phyloP scores from a whole-genome alignment of 35 echinoderm and acorn worm species.

The Apostichopus parvimensis region DNA sequence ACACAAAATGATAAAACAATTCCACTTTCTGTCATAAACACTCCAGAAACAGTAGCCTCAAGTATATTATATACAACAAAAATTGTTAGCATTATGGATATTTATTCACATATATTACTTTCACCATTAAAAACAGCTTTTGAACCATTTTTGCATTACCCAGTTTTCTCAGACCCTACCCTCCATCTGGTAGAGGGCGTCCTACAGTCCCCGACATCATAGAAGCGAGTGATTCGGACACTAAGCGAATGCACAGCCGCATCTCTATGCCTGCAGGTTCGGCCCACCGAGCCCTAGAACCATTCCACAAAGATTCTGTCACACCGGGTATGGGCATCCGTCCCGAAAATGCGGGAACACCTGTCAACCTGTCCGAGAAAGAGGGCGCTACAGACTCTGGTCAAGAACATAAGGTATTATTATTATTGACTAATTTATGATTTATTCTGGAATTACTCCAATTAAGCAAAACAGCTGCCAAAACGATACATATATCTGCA shows the following conservation, averaged over 20 bases:
- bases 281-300: not conserved
- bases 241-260: constrained; percentile 56
- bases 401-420: constrained; percentile 37
- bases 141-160: not conserved
- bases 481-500: too few species aligned
- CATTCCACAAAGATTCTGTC: constrained; percentile 65
- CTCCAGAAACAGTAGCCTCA: too few species aligned
- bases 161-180: constrained; percentile 33
- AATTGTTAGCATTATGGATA: too few species aligned
- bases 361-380: not conserved
- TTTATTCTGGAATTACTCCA: too few species aligned
- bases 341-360: not conserved
- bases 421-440: too few species aligned
- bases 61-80: too few species aligned
- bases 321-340: constrained; percentile 57
- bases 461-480: too few species aligned
- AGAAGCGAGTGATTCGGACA: constrained; percentile 24
- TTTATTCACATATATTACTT: too few species aligned
- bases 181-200: constrained; percentile 41
- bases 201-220: constrained; percentile 12
- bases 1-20: too few species aligned
- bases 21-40: too few species aligned
- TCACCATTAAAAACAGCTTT: too few species aligned
- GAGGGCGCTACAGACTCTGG: constrained; percentile 13
- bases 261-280: constrained; percentile 49